A percentile compares a stretch with the other conserved stretches of the same genome.
Evolutionary conservation across 2,797 vertebrate genomes (phyloP).

Genomic region (Yasuhikotakia modesta): DNA sequence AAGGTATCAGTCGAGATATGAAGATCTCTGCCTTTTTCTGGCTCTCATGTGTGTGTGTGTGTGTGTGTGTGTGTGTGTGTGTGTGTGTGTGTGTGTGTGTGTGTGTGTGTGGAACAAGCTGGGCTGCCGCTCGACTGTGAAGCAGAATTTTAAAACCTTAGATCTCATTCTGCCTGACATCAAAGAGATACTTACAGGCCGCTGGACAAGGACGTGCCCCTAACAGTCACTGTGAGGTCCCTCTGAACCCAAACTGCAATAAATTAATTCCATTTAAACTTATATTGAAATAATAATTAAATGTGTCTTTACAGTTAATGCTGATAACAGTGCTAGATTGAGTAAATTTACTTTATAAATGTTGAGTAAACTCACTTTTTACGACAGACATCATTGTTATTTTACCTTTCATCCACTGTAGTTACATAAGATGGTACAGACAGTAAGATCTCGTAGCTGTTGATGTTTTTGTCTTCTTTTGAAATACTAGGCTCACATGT

Average conservation of each 20-base stretch:
- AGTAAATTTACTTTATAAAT: background rate
- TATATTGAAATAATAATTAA: too few relatives aligned
- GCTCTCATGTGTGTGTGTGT: constrained; percentile 1
- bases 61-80: background rate
- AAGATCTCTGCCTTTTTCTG: background rate
- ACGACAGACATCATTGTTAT: constrained; percentile 2
- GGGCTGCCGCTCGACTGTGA: constrained; percentile 29
- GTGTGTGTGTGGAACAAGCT: background rate
- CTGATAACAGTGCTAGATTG: too few relatives aligned
- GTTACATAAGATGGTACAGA: constrained; percentile 35
- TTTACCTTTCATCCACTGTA: constrained; percentile 12
- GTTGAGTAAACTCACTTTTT: background rate
- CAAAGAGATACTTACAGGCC: constrained; percentile 8
- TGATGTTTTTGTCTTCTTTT: constrained; percentile 16
- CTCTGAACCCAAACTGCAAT: background rate
- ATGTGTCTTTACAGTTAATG: too few relatives aligned
- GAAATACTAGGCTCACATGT: constrained; percentile 1
- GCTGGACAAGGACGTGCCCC: background rate
- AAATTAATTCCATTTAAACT: background rate
- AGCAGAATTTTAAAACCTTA: constrained; percentile 42
- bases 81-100: constrained; percentile 1
- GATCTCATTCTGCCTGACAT: constrained; percentile 25
- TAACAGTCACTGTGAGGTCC: background rate
- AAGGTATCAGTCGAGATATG: constrained; percentile 3
- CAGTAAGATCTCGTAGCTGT: constrained; percentile 12